A percentile compares a stretch with the other conserved stretches of the same genome.
Evolutionary conservation across 64 coral and sea anemone genomes (phyloP).

Genomic region (Pachyseris speciosa): DNA sequence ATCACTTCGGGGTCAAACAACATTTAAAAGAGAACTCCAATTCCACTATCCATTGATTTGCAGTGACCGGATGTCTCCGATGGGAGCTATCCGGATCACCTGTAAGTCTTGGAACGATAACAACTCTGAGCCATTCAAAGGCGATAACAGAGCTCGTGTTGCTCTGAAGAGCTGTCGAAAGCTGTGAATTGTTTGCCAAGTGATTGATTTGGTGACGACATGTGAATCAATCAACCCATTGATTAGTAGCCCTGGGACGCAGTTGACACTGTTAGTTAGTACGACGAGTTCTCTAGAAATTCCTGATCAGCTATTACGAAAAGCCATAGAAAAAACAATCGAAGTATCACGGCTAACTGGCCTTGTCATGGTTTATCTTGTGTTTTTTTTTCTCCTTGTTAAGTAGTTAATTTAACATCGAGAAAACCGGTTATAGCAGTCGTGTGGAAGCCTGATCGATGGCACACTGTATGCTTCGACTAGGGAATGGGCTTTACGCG

Average conservation of each 20-base stretch:
- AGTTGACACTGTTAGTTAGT: background rate
- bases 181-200: background rate
- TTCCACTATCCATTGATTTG: background rate
- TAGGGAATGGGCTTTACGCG: background rate
- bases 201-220: background rate
- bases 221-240: constrained; percentile 2
- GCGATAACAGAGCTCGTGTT: constrained; percentile 15
- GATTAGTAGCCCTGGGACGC: background rate
- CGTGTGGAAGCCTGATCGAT: background rate
- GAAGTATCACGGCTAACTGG: background rate
- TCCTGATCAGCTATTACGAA: background rate
- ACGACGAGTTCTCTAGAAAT: background rate
- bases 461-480: background rate
- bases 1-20: background rate
- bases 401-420: background rate
- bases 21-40: background rate
- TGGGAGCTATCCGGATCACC: background rate
- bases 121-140: constrained; percentile 5
- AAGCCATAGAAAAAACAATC: background rate
- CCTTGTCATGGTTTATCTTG: background rate
- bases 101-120: constrained; percentile 24
- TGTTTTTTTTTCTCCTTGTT: background rate
- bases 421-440: background rate
- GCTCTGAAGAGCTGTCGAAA: constrained; percentile 12
- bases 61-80: background rate